Evolutionary conservation across 1,140 invertebrate species (phyloP), one percentile per base, ranked within the genome.

Genomic region (Melanaphis sacchari): DNA sequence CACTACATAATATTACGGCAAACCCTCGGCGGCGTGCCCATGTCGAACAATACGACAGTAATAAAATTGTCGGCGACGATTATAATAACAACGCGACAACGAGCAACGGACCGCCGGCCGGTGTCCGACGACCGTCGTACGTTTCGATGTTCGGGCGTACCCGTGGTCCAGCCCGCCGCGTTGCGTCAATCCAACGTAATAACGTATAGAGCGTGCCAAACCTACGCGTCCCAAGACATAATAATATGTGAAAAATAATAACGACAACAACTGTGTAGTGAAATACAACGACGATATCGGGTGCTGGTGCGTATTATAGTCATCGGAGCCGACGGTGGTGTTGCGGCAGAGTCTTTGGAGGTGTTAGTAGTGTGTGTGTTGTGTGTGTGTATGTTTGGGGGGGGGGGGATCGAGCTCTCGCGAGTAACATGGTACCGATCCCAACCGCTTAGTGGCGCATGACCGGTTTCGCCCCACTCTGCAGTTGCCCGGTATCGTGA

Each of bases 391-490:
- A n/a, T n/a, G n/a, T n/a, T n/a, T n/a, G n/a, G n/a, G n/a, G n/a
- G n/a, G n/a, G n/a, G 76, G 22, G 22, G 82, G 11, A 7, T 87
- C 43, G 85, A 18, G 84, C 11, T 43, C 41, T n/a, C 26, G 85
- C 9, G 4, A 22, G 18, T 36, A 46, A 15, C 38, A 41, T 93
- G 85, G 91, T 93, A 84, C 81, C 91, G 43, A 84, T 54, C 15
- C 36, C 15, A 40, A 24, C 91, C 91, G 76, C 91, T 52, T 85
- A 93, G 91, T 84, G 81, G 91, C 91, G 91, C 91, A 52, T 36
- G 76, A 84, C 91, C 76, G 36, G 76, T 93, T 76, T 93, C 43
- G 76, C 54, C 59, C 54, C 54, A 24, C 90, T 15, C 54, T 7
- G 7, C 24, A 40, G 46, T 46, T 24, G 43, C 24, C 81, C 91